A percentile compares a stretch with the other conserved stretches of the same genome.
phyloP scores from a whole-genome alignment of 1,140 invertebrate species.

The Antheraea pernyi region DNA sequence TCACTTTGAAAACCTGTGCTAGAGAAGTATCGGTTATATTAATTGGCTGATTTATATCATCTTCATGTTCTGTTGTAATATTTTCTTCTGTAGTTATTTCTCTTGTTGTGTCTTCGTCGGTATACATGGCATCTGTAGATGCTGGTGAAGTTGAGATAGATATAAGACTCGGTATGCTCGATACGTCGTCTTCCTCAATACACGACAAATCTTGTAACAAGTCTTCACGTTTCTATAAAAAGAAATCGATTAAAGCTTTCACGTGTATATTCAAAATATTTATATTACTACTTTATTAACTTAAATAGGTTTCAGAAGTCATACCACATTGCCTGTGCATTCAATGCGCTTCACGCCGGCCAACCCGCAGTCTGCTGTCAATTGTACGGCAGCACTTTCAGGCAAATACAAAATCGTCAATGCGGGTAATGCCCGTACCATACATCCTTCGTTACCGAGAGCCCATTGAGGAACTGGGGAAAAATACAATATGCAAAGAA shows the following conservation, averaged over 20 bases:
- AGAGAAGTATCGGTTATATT: conserved; percentile 32
- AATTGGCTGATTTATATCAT: conserved; percentile 39
- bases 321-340: conserved; percentile 85
- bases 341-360: conserved; percentile 88
- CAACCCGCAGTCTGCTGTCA: conserved; percentile 93
- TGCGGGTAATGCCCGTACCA: conserved; percentile 84
- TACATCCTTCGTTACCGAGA: conserved; percentile 80
- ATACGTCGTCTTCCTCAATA: conserved; percentile 57
- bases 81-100: conserved; percentile 51
- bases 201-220: conserved; percentile 69
- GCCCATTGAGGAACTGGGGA: conserved; percentile 85
- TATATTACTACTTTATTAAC: background rate
- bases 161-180: conserved; percentile 26
- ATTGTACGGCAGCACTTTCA: conserved; percentile 88
- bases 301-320: conserved; percentile 19
- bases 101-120: conserved; percentile 49
- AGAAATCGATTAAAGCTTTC: conserved; percentile 15
- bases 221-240: conserved; percentile 71
- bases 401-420: conserved; percentile 86
- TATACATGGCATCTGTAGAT: conserved; percentile 40
- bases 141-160: conserved; percentile 37
- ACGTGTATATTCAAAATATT: background rate
- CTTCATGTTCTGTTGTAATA: conserved; percentile 47
- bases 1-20: conserved; percentile 21
- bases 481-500: conserved; percentile 15